Base-by-base conservation (phyloP, 2,797 vertebrate genomes). In the Columba guinea region DNA sequence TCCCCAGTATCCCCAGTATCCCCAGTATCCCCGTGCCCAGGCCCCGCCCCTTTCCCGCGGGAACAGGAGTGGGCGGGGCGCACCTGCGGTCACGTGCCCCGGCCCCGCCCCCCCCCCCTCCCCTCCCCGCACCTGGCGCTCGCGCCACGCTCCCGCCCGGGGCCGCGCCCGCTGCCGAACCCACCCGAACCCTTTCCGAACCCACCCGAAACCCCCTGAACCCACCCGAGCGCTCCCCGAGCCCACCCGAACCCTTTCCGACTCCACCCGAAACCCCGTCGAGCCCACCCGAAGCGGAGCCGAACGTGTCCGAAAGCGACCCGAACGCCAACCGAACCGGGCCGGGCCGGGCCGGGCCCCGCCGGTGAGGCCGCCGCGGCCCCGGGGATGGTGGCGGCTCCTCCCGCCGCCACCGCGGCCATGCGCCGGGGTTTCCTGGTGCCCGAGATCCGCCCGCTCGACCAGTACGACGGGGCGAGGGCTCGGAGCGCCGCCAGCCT, bases 401-500 rank as follows among this genome's bases (percentile, higher is more conserved):
- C 64, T 4, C 60, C 60, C 60, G 37, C 60, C 60, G 37, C 37
- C 4, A 27, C 60, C 60, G 60, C 37, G 99, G 98, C 64, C 64
- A 67, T 67, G 64, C 64, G 64, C 30, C 44, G 98, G 99, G 60
- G 98, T 96, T 99, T 98, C 95, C 98, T 98, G 95, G 98, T 99
- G 92, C 98, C 99, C 94, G 99, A 99, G 97, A 98, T 99, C 94
- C 99, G 98, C 97, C 98, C 99, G 58, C 96, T 98, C 98, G 99
- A 99, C 97, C 98, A 99, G 97, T 99, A 99, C 95, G 99, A 99
- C 93, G 98, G 97, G 86, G 97, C 97, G 69, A 98, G 98, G 97
- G 99, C 99, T 87, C 99, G 98, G 98, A 99, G 99, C 95, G 99
- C 99, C 96, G 98, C 98, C 96, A 99, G 98, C 98, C 97, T 99